Evolutionary conservation across 2,888 invertebrate species (phyloP).

Genomic region (Clunio marinus): DNA sequence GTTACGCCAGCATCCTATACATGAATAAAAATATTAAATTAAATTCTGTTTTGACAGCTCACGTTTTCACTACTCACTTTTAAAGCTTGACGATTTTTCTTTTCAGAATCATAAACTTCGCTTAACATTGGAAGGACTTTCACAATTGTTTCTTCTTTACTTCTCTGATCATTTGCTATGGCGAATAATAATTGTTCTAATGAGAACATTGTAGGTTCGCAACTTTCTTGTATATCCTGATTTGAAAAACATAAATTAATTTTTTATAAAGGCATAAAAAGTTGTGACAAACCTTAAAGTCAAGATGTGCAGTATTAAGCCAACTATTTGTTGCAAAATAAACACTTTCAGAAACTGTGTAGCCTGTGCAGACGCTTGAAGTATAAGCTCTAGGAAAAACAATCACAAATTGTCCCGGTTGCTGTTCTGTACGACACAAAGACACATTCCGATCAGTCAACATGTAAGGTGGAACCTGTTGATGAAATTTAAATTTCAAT

Average conservation of each 20-base stretch:
- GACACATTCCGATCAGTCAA: conserved; percentile 73
- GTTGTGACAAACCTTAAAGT: conserved; percentile 70
- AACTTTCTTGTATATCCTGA: conserved; percentile 74
- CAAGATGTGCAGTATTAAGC: conserved; percentile 66
- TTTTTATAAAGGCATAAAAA: conserved; percentile 20
- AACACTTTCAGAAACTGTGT: conserved; percentile 84
- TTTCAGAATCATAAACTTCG: conserved; percentile 58
- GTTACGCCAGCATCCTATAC: conserved; percentile 58
- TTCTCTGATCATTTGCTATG: conserved; percentile 64
- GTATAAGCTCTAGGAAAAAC: conserved; percentile 88
- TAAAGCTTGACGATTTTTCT: conserved; percentile 60
- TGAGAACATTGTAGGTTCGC: conserved; percentile 88
- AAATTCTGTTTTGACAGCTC: background rate
- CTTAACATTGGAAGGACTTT: conserved; percentile 60
- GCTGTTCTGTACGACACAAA: conserved; percentile 73
- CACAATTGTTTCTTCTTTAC: conserved; percentile 60
- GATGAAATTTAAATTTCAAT: background rate
- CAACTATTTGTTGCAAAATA: conserved; percentile 82
- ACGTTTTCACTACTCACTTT: conserved; percentile 45
- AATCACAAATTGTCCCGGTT: conserved; percentile 82
- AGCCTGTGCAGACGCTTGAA: conserved; percentile 82
- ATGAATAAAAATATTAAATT: conserved; percentile 22
- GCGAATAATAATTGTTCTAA: conserved; percentile 75
- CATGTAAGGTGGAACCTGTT: conserved; percentile 65
- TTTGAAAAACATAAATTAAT: conserved; percentile 25